phyloP scores from a whole-genome alignment of 2,797 vertebrate species.

The Siniperca undulata region DNA sequence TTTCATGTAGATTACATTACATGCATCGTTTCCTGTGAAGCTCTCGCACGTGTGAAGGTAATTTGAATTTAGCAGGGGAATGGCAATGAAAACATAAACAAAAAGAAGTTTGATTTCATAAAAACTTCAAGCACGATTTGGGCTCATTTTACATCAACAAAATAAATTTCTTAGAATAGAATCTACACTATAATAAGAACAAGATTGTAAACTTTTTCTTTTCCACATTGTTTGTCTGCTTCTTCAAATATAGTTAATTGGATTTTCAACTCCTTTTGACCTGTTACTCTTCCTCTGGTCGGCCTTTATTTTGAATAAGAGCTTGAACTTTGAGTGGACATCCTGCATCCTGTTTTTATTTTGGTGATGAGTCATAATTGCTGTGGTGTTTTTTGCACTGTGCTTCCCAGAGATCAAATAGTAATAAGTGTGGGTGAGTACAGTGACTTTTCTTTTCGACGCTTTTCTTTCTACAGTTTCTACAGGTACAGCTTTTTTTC shows the following conservation, averaged over 20 bases:
- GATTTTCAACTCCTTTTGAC: constrained; percentile 12
- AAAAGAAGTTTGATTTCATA: neutral
- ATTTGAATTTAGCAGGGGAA: neutral
- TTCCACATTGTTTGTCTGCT: neutral
- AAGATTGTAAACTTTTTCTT: constrained; percentile 5
- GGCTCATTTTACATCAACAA: neutral
- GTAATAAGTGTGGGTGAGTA: neutral
- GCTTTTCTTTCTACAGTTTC: neutral
- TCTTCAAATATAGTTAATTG: neutral
- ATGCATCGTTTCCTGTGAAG: neutral
- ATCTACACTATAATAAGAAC: neutral
- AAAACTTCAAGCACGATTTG: neutral
- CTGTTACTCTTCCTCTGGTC: neutral
- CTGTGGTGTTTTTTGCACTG: neutral
- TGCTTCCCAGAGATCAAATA: neutral
- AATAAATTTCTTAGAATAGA: neutral
- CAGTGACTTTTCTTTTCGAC: neutral
- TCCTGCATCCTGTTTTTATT: constrained; percentile 16
- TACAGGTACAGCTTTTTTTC: neutral
- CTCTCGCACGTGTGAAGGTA: neutral
- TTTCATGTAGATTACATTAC: too few species aligned
- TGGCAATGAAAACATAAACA: too few species aligned
- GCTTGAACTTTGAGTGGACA: neutral
- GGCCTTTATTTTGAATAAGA: constrained; percentile 24
- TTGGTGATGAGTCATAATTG: constrained; percentile 17